Evolutionary conservation across 1,140 invertebrate genomes (phyloP).

Genomic region (Belonocnema kinseyi): DNA sequence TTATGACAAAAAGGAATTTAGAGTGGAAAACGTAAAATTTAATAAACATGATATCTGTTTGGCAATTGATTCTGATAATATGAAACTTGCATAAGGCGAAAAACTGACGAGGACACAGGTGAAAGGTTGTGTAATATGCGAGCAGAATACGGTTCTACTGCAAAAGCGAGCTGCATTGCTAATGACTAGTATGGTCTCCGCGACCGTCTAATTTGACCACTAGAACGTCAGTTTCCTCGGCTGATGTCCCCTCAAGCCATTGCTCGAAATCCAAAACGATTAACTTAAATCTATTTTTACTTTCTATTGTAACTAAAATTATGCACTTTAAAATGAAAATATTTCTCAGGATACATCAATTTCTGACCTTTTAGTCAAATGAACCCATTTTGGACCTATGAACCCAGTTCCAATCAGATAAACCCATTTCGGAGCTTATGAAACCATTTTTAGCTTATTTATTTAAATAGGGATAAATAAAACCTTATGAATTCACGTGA

Average conservation of each 20-base stretch:
- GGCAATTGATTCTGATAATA: too few relatives aligned
- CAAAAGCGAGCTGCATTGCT: conserved; percentile 39
- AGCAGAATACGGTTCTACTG: conserved; percentile 42
- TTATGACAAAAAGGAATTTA: too few relatives aligned
- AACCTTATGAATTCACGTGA: too few relatives aligned
- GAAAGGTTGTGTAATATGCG: conserved; percentile 43
- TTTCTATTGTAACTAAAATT: conserved; percentile 35
- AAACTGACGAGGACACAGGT: conserved; percentile 44
- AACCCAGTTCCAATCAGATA: too few relatives aligned
- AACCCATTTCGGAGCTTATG: too few relatives aligned
- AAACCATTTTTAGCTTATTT: too few relatives aligned
- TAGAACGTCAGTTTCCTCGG: background rate
- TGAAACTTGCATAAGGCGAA: conserved; percentile 43
- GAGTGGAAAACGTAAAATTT: conserved; percentile 31
- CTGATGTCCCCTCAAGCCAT: conserved; percentile 29
- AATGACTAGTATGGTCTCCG: conserved; percentile 33
- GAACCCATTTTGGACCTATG: too few relatives aligned
- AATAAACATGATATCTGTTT: conserved; percentile 28
- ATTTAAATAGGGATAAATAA: too few relatives aligned
- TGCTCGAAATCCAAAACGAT: conserved; percentile 41
- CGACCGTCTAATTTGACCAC: too few relatives aligned
- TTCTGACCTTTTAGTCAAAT: too few relatives aligned
- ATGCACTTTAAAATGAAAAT: background rate
- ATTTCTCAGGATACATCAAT: too few relatives aligned
- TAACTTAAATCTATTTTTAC: conserved; percentile 37